Conservation (phyloP, 2,888 invertebrate species). For the Drosophila silvestris region DNA sequence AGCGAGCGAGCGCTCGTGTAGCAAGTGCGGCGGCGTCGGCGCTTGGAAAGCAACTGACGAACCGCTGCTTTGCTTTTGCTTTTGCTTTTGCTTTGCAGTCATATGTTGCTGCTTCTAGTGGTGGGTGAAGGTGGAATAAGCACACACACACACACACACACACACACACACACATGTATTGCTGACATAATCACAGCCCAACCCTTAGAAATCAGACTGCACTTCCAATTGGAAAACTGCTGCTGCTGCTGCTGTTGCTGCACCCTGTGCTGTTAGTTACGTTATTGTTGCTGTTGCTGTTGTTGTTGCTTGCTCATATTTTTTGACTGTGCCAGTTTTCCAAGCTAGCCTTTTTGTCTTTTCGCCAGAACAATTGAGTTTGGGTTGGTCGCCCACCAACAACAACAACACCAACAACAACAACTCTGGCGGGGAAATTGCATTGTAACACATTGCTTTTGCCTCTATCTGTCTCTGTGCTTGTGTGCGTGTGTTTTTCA, state of each 20-base stretch:
- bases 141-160: slow-evolving; percentile 16
- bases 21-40: slow-evolving; percentile 75
- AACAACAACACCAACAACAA: slow-evolving; percentile 36
- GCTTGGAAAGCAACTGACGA: slow-evolving; percentile 79
- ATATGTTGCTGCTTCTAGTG: slow-evolving; percentile 46
- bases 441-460: slow-evolving; percentile 72
- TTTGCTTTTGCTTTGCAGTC: slow-evolving; percentile 42
- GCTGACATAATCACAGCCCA: slow-evolving; percentile 82
- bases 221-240: slow-evolving; percentile 73
- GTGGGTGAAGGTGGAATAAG: slow-evolving; percentile 51
- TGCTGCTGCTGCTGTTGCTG: slow-evolving; percentile 53
- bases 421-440: slow-evolving; percentile 72
- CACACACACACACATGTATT: slow-evolving; percentile 26
- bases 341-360: slow-evolving; percentile 61
- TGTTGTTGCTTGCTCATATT: slow-evolving; percentile 61
- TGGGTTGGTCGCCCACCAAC: slow-evolving; percentile 71
- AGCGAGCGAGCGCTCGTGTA: slow-evolving; percentile 57
- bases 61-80: slow-evolving; percentile 28
- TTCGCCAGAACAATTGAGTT: slow-evolving; percentile 73
- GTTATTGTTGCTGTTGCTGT: slow-evolving; percentile 28
- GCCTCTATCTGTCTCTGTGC: slow-evolving; percentile 52
- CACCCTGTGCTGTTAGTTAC: slow-evolving; percentile 68
- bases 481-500: slow-evolving; percentile 43
- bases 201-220: slow-evolving; percentile 75
- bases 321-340: slow-evolving; percentile 77